Evolutionary conservation across 1,140 invertebrate genomes (phyloP).

Genomic region (Drosophila littoralis): DNA sequence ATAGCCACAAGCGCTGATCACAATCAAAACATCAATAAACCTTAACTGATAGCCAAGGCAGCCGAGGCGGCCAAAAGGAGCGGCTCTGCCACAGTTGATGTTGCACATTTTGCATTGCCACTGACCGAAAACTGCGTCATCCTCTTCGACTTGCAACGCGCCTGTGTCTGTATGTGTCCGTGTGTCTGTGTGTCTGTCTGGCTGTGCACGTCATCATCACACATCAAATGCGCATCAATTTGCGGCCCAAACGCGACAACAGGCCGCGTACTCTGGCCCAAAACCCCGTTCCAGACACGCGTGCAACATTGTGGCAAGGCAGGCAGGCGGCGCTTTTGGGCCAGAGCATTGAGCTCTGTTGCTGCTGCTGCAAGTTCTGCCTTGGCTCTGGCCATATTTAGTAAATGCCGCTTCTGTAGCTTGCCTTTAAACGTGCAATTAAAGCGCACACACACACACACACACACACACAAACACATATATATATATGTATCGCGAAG

Average conservation of each 20-base stretch:
- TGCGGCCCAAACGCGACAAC: slow-evolving; percentile 67
- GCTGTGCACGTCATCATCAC: slow-evolving; percentile 47
- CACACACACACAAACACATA: slow-evolving; percentile 21
- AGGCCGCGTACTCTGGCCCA: slow-evolving; percentile 31
- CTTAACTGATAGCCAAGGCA: slow-evolving; percentile 71
- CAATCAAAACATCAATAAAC: slow-evolving; percentile 84
- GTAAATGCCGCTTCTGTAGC: slow-evolving; percentile 81
- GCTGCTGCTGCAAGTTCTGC: slow-evolving; percentile 2
- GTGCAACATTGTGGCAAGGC: slow-evolving; percentile 52
- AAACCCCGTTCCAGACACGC: slow-evolving; percentile 61
- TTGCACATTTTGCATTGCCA: slow-evolving; percentile 35
- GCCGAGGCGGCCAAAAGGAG: slow-evolving; percentile 36
- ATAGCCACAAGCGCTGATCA: slow-evolving; percentile 75
- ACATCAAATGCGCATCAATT: slow-evolving; percentile 80
- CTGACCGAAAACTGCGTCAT: slow-evolving; percentile 37
- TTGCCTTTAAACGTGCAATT: slow-evolving; percentile 82
- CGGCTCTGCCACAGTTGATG: slow-evolving; percentile 1
- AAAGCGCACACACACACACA: slow-evolving; percentile 62
- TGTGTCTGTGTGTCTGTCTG: background rate
- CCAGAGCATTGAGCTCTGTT: background rate
- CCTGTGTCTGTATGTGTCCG: background rate
- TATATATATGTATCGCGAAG: background rate
- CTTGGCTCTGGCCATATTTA: slow-evolving; percentile 70
- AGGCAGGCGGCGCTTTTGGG: slow-evolving; percentile 30
- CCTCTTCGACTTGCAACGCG: slow-evolving; percentile 11